A percentile compares a stretch with the other conserved stretches of the same genome.
Conservation (phyloP, 2,888 invertebrate species). For the Ptycholaimellus sp. region DNA sequence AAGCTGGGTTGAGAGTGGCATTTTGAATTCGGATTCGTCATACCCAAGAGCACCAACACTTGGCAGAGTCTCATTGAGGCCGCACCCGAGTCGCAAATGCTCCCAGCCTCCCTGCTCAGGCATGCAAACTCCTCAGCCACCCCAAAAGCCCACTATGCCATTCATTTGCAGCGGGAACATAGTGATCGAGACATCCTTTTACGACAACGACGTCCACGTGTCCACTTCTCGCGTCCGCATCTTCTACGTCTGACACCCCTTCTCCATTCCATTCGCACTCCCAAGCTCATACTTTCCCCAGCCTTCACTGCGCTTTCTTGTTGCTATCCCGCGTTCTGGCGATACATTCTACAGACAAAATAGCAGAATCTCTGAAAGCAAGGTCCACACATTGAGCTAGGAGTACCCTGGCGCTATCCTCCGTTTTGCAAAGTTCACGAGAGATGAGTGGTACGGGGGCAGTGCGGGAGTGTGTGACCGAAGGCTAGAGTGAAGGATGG, state of each 20-base stretch:
- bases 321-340: no score
- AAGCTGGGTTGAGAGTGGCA: conserved; percentile 71
- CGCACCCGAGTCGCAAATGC: conserved; percentile 97
- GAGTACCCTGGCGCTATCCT: no score
- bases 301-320: conserved; percentile 26
- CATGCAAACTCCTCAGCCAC: conserved; percentile 23
- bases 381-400: no score
- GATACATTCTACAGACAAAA: no score
- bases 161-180: conserved; percentile 58
- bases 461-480: no score
- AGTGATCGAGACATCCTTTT: conserved; percentile 86
- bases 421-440: no score
- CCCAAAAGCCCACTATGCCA: not conserved
- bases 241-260: conserved; percentile 52
- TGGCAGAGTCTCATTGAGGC: conserved; percentile 98
- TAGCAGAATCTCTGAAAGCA: no score
- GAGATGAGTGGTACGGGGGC: no score
- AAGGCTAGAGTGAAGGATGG: no score
- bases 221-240: conserved; percentile 78
- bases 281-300: conserved; percentile 3
- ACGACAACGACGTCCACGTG: conserved; percentile 71
- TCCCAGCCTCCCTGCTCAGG: conserved; percentile 96
- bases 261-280: not conserved
- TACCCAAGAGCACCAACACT: conserved; percentile 90
- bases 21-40: conserved; percentile 97